phyloP scores from a whole-genome alignment of 2,113 vertebrate species.

The Herpailurus yagouaroundi region DNA sequence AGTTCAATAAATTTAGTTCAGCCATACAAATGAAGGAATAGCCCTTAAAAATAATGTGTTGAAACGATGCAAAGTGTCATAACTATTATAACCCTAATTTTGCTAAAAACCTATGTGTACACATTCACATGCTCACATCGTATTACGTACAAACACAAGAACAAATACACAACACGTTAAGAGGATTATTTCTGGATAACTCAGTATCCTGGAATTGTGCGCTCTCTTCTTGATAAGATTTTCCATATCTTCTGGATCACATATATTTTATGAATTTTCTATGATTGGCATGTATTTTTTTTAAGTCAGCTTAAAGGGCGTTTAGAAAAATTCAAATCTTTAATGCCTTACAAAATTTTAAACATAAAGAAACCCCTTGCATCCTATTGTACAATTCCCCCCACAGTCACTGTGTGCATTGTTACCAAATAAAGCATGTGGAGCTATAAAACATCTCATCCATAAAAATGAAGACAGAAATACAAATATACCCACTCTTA shows the following conservation, averaged over 20 bases:
- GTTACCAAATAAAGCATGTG: not conserved
- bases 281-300: not conserved
- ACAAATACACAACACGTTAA: not conserved
- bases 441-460: not conserved
- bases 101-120: not conserved
- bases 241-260: not conserved
- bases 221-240: not conserved
- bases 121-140: not conserved
- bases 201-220: not conserved
- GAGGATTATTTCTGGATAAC: not conserved
- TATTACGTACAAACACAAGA: not conserved
- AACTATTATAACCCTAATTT: not conserved
- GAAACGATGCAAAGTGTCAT: not conserved
- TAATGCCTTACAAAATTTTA: not conserved
- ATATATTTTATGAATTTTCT: not conserved
- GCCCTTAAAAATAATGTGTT: not conserved
- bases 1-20: not conserved
- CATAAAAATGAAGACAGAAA: conserved; percentile 13
- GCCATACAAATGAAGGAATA: not conserved
- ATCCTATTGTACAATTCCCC: not conserved
- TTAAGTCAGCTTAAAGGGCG: not conserved
- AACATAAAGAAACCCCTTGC: not conserved
- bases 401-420: not conserved
- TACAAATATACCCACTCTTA: not conserved
- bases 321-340: conserved; percentile 22